Evolutionary conservation across 2,113 vertebrate genomes (phyloP).

Genomic region (Crotalus tigris): DNA sequence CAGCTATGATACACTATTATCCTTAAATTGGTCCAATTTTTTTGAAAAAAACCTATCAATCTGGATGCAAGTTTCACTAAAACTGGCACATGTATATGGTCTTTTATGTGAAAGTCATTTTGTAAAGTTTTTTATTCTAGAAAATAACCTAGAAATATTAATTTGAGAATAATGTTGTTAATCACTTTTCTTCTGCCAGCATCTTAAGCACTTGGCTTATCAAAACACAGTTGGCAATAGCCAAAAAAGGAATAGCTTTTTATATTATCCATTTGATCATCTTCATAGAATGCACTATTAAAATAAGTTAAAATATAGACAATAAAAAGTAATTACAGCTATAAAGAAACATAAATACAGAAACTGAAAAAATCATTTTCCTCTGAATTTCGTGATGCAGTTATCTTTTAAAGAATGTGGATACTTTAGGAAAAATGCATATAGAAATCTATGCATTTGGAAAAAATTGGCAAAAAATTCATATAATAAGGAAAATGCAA

Average conservation of each 20-base stretch:
- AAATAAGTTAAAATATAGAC: background rate
- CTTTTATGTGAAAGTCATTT: background rate
- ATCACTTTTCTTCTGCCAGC: background rate
- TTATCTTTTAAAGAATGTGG: background rate
- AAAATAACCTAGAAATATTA: background rate
- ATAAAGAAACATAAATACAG: background rate
- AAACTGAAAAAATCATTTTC: background rate
- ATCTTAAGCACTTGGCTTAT: background rate
- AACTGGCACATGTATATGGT: background rate
- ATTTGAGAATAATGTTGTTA: background rate
- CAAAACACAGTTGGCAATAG: background rate
- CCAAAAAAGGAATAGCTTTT: background rate
- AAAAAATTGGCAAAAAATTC: background rate
- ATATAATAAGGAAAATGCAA: background rate
- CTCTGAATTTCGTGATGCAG: background rate
- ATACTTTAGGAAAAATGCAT: background rate
- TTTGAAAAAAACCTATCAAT: background rate
- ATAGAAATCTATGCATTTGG: background rate
- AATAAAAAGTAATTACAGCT: background rate
- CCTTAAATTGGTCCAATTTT: background rate
- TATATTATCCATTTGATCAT: background rate
- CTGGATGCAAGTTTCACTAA: background rate
- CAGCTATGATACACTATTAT: background rate
- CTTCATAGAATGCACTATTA: background rate
- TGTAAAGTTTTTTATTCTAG: background rate